phyloP scores from a whole-genome alignment of 2,888 invertebrate genomes.

The Sycophila texana region DNA sequence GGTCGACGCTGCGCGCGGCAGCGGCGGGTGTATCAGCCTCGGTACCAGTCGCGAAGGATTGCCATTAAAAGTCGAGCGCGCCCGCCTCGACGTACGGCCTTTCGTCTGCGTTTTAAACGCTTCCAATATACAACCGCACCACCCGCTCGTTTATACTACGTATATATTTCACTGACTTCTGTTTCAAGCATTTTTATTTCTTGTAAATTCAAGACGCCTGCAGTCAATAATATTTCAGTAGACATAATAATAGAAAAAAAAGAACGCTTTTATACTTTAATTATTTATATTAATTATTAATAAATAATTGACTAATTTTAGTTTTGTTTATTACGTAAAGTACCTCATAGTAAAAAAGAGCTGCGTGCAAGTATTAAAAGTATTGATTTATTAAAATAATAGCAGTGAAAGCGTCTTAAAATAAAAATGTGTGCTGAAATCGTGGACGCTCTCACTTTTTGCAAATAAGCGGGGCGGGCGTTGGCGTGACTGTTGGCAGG shows the following conservation, averaged over 20 bases:
- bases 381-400: too few relatives aligned
- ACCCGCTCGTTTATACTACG: not conserved
- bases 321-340: too few relatives aligned
- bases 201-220: not conserved
- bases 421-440: too few relatives aligned
- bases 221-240: too few relatives aligned
- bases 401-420: too few relatives aligned
- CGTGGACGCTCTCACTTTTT: not conserved
- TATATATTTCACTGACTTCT: too few relatives aligned
- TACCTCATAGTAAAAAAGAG: too few relatives aligned
- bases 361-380: too few relatives aligned
- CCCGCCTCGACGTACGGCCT: slow-evolving; percentile 18
- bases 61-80: slow-evolving; percentile 65
- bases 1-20: slow-evolving; percentile 53
- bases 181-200: not conserved
- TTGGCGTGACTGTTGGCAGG: slow-evolving; percentile 17
- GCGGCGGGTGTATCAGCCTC: slow-evolving; percentile 69
- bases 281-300: too few relatives aligned
- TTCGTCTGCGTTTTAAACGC: slow-evolving; percentile 29
- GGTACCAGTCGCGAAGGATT: slow-evolving; percentile 71
- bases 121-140: not conserved
- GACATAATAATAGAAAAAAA: too few relatives aligned
- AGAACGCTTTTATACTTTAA: too few relatives aligned
- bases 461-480: not conserved
- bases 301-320: too few relatives aligned